phyloP scores from a whole-genome alignment of 30 jellyfish, hydroid and myxozoan genomes.

The Sanderia malayensis region DNA sequence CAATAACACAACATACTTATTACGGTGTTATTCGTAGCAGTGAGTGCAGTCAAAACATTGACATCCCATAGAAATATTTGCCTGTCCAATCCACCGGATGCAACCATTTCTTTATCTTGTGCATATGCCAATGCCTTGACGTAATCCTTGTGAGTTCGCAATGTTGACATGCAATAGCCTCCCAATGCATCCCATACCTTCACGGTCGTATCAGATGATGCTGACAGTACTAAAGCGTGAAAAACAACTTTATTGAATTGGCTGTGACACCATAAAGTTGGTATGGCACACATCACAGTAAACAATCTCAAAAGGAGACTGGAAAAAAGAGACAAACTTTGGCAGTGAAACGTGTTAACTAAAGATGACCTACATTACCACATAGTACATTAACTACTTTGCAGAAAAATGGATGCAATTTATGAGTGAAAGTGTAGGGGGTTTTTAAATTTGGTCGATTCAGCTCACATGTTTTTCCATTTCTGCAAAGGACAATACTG shows the following conservation, averaged over 20 bases:
- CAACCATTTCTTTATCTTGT: conserved; percentile 91
- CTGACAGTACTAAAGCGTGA: conserved; percentile 84
- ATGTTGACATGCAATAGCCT: conserved; percentile 97
- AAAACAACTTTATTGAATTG: too few species aligned
- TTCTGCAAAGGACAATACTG: conserved; percentile 83
- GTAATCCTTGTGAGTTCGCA: conserved; percentile 97
- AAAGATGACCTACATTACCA: too few species aligned
- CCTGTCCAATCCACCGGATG: conserved; percentile 97
- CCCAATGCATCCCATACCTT: conserved; percentile 98
- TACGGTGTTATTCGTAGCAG: conserved; percentile 95
- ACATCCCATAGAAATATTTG: conserved; percentile 98
- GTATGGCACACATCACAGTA: too few species aligned
- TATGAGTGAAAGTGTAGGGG: too few species aligned
- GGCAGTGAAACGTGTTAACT: too few species aligned
- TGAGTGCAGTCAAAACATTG: conserved; percentile 89
- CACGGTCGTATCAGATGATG: conserved; percentile 98
- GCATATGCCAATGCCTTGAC: conserved; percentile 98
- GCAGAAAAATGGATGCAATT: too few species aligned
- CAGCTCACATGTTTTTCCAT: conserved; percentile 90
- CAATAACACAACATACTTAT: conserved; percentile 55
- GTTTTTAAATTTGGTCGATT: too few species aligned
- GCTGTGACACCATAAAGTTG: too few species aligned
- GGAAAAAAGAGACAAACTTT: too few species aligned
- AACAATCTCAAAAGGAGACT: too few species aligned
- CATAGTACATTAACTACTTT: too few species aligned